A percentile compares a stretch with the other conserved stretches of the same genome.
Conservation (phyloP, 2,888 invertebrate species). For the Leucophora obtusa region DNA sequence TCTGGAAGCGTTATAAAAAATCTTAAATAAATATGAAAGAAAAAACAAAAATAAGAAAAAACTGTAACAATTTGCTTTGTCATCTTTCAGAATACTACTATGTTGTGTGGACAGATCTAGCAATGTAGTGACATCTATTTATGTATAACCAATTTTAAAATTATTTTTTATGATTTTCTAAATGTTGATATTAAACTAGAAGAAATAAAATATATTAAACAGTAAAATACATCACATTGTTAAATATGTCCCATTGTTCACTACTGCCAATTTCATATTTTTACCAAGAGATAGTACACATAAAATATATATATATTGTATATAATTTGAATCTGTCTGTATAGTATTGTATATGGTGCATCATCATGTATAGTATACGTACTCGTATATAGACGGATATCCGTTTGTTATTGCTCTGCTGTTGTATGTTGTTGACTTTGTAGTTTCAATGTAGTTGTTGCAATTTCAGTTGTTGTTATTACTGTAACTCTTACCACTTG, state of each 20-base stretch:
- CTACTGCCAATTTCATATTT: slow-evolving; percentile 8
- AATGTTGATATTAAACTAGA: no score
- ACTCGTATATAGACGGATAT: slow-evolving; percentile 42
- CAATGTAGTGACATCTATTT: no score
- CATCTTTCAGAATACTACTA: no score
- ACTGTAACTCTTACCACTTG: slow-evolving; percentile 45
- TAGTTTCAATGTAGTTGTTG: slow-evolving; percentile 18
- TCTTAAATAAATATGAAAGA: no score
- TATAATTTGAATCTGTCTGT: slow-evolving; percentile 20
- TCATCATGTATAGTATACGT: slow-evolving; percentile 13
- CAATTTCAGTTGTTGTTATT: slow-evolving; percentile 36
- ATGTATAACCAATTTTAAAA: no score
- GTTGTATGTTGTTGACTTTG: slow-evolving; percentile 49
- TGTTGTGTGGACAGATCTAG: no score
- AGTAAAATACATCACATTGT: no score
- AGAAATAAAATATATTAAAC: no score
- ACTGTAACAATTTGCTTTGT: no score
- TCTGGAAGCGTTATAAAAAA: no score
- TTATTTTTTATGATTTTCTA: no score
- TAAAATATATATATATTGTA: background rate
- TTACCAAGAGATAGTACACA: background rate
- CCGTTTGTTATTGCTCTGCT: slow-evolving; percentile 56
- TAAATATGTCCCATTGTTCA: background rate
- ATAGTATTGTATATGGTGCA: slow-evolving; percentile 16
- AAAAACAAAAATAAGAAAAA: no score